Evolutionary conservation across 1,140 invertebrate genomes (phyloP).

Genomic region (Calephelis virginiensis): DNA sequence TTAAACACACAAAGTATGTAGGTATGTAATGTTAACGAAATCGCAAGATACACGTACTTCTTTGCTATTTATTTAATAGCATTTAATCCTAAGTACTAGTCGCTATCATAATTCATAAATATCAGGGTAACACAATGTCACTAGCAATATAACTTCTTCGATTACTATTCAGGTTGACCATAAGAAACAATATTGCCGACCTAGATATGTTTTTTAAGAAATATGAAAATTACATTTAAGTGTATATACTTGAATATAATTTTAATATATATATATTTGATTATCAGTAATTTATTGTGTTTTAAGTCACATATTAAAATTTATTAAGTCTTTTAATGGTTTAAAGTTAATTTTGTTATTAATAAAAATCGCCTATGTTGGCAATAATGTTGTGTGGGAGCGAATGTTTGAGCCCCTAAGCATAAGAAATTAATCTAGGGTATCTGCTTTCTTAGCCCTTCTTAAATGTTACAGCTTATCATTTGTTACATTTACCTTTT

Average conservation of each 20-base stretch:
- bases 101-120: constrained; percentile 2
- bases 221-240: too few species aligned
- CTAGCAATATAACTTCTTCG: constrained; percentile 17
- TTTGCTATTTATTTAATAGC: constrained; percentile 1
- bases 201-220: constrained; percentile 7
- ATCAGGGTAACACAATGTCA: constrained; percentile 14
- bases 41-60: neutral
- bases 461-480: neutral
- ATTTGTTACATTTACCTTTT: neutral
- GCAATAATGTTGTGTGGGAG: neutral
- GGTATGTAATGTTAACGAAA: neutral
- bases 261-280: too few species aligned
- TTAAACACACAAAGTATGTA: too few species aligned
- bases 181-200: constrained; percentile 1
- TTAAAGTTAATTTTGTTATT: neutral
- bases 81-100: constrained; percentile 1
- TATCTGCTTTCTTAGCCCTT: constrained; percentile 3
- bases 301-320: neutral
- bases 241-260: too few species aligned
- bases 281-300: too few species aligned
- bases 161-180: constrained; percentile 8
- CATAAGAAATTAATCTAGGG: constrained; percentile 3
- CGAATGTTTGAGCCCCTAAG: neutral
- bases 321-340: neutral
- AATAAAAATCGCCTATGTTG: neutral